Percentiles rank a stretch among this genome's conserved stretches.
Conservation (phyloP, 2,888 invertebrate genomes). For the Mythimna ferrago region DNA sequence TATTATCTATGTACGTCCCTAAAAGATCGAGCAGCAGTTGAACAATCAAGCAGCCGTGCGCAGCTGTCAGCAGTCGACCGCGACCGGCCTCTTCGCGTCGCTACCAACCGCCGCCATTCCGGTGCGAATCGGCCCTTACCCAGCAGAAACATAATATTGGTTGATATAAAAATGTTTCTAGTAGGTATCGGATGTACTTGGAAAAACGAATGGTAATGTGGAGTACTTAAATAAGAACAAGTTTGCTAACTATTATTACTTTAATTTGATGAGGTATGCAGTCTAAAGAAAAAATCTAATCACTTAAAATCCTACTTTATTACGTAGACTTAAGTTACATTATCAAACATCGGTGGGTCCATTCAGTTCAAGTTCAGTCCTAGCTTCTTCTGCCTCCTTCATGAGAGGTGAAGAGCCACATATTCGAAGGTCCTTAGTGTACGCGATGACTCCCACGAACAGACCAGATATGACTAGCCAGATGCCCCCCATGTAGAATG, state of each 20-base stretch:
- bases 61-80: no score
- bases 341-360: conserved; percentile 50
- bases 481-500: conserved; percentile 83
- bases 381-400: conserved; percentile 75
- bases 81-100: no score
- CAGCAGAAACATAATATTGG: no score
- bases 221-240: no score
- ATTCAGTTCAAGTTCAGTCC: conserved; percentile 32
- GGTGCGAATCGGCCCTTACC: background rate
- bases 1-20: no score
- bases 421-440: conserved; percentile 78
- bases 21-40: no score
- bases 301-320: conserved; percentile 48
- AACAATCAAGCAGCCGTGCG: no score
- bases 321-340: conserved; percentile 28
- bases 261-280: background rate
- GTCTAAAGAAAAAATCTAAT: conserved; percentile 14
- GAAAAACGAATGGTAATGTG: no score
- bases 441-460: conserved; percentile 81
- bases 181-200: no score
- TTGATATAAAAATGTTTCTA: no score
- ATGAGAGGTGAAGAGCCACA: conserved; percentile 81
- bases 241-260: background rate
- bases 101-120: no score
- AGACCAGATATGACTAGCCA: conserved; percentile 82